phyloP scores from a whole-genome alignment of 2,113 vertebrate species.

The Melanerpes formicivorus region DNA sequence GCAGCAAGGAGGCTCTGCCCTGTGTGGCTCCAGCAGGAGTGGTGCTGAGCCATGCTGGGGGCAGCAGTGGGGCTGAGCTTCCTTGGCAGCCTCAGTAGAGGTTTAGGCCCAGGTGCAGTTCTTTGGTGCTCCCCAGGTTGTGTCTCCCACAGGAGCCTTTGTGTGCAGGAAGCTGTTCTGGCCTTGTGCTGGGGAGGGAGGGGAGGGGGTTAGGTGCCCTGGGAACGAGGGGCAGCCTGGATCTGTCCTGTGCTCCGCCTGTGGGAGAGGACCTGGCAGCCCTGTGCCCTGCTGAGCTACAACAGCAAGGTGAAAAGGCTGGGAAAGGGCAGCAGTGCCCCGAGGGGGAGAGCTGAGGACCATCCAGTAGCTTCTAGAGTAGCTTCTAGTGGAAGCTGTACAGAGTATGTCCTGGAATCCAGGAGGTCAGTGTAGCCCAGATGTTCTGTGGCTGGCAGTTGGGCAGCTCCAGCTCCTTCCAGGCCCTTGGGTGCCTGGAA shows the following conservation, averaged over 20 bases:
- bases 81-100: background rate
- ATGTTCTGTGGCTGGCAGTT: slow-evolving; percentile 52
- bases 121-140: background rate
- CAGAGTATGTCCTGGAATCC: slow-evolving; percentile 55
- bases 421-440: slow-evolving; percentile 47
- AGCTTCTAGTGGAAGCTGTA: slow-evolving; percentile 48
- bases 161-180: background rate
- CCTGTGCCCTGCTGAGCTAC: background rate
- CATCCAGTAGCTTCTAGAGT: slow-evolving; percentile 55
- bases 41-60: background rate
- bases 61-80: background rate
- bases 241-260: background rate
- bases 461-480: slow-evolving; percentile 5
- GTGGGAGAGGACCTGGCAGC: background rate
- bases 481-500: background rate
- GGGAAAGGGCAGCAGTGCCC: background rate
- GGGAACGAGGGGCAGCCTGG: background rate
- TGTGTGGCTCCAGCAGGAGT: background rate
- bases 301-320: background rate
- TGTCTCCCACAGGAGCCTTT: background rate
- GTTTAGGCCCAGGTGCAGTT: background rate
- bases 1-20: background rate
- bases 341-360: slow-evolving; percentile 2
- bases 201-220: background rate
- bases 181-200: background rate